These are phyloP conservation scores for Spilogale gracilis DNA, from an alignment of 2,113 vertebrate genomes.

Conservation along the genomic window DNA sequence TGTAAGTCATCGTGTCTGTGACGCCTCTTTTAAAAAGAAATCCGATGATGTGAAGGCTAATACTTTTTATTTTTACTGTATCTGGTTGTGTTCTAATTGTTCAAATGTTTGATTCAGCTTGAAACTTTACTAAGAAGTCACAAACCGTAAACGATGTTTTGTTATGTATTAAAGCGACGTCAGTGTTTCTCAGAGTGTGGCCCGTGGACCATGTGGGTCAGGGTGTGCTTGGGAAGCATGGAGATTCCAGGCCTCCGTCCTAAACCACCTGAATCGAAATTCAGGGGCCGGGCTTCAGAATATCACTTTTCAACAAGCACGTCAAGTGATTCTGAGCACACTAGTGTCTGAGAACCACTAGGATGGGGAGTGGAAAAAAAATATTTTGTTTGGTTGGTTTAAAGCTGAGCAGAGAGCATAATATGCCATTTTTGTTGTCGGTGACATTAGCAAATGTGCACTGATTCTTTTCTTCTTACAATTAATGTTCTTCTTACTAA, in stretches of 20 bases:
- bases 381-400: background rate
- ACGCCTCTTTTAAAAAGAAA: constrained; percentile 67
- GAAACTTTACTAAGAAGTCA: constrained; percentile 48
- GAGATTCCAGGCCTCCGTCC: background rate
- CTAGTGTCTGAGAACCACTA: background rate
- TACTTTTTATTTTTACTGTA: background rate
- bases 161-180: background rate
- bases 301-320: background rate
- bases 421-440: background rate
- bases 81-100: constrained; percentile 36
- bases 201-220: background rate
- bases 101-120: constrained; percentile 46
- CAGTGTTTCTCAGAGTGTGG: constrained; percentile 18
- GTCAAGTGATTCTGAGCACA: background rate
- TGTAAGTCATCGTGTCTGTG: constrained; percentile 58
- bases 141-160: background rate
- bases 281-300: background rate
- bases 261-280: background rate
- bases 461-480: background rate
- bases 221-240: background rate
- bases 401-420: background rate
- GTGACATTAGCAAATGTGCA: background rate
- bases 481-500: background rate
- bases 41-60: background rate
- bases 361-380: background rate